These are phyloP conservation scores for Montipora foliosa DNA, from an alignment of 64 coral and sea anemone species.

Conservation along the genomic window DNA sequence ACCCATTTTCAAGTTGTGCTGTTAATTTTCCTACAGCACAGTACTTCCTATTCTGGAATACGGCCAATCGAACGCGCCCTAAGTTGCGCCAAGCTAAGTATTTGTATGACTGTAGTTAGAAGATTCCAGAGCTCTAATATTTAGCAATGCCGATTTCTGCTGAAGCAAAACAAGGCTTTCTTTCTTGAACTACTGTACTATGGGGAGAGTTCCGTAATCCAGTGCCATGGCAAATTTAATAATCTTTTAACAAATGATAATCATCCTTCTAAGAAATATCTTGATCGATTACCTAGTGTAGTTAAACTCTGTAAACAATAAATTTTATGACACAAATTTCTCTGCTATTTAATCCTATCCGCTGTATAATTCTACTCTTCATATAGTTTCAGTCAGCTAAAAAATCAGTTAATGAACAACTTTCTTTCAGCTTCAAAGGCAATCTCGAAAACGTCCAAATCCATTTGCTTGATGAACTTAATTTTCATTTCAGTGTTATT, in stretches of 20 bases:
- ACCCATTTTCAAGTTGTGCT: no score
- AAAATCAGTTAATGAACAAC: neutral
- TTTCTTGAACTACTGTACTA: neutral
- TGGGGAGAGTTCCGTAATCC: neutral
- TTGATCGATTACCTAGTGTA: slow-evolving; percentile 31
- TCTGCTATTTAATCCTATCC: neutral
- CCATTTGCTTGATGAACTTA: neutral
- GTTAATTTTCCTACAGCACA: no score
- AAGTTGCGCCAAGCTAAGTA: neutral
- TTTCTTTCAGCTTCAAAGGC: neutral
- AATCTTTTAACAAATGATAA: neutral
- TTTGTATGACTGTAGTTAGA: neutral
- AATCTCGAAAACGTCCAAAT: slow-evolving; percentile 44
- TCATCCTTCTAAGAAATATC: slow-evolving; percentile 3
- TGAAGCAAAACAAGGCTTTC: no score
- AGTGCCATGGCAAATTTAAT: neutral
- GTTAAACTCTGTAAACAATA: slow-evolving; percentile 24
- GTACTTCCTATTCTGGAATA: no score
- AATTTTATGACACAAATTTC: neutral
- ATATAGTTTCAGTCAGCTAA: neutral
- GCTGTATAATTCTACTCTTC: no score
- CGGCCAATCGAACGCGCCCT: no score
- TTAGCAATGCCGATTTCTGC: neutral
- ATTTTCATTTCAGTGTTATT: slow-evolving; percentile 16
- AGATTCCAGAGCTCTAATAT: neutral